Evolutionary conservation across 2,113 vertebrate species (phyloP), one percentile per base, ranked within the genome.

Genomic region (Sprattus sprattus): DNA sequence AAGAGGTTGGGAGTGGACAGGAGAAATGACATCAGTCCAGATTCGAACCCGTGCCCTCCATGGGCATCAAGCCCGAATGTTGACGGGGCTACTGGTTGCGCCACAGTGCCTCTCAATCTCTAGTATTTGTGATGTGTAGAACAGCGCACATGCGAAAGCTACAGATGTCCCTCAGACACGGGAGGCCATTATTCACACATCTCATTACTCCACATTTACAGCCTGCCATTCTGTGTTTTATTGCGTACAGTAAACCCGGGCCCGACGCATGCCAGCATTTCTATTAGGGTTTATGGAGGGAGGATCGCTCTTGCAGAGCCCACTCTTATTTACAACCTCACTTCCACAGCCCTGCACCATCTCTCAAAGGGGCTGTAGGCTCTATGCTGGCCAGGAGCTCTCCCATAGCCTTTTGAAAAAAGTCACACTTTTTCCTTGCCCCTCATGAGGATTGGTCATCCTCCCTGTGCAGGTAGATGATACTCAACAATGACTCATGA

Each of bases 131-230:
- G 52, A 15, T 64, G 86, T 60, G 54, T 32, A 44, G 25, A 78
- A 39, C 64, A 39, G 32, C 22, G 22, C 18, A 39, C 75, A 82
- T 39, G 18, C 83, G 85, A 71, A 71, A 71, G 85, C 84, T 87
- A 83, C 83, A 85, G 81, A 82, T 82, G 45, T 20, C n/a, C 80
- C 71, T 85, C 83, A 50, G 44, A 60, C 32, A 85, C 45, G 84
- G 67, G 71, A 85, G 86, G 82, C 32, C 80, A 87, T 89, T 87
- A 85, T 86, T 88, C 84, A 90, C 78, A 57, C 47, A 85, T 88
- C 85, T 88, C 82, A 89, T 88, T 90, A 89, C 88, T 89, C 83
- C 50, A 83, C 83, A 71, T 86, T 89, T 89, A 88, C 85, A 86
- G 86, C 86, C 83, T 82, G 50, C 83, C 71, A 84, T 87, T 88